Evolutionary conservation across 2,888 invertebrate genomes (phyloP), one percentile per base, ranked within the genome.

Genomic region (Cyclophora albipunctata): DNA sequence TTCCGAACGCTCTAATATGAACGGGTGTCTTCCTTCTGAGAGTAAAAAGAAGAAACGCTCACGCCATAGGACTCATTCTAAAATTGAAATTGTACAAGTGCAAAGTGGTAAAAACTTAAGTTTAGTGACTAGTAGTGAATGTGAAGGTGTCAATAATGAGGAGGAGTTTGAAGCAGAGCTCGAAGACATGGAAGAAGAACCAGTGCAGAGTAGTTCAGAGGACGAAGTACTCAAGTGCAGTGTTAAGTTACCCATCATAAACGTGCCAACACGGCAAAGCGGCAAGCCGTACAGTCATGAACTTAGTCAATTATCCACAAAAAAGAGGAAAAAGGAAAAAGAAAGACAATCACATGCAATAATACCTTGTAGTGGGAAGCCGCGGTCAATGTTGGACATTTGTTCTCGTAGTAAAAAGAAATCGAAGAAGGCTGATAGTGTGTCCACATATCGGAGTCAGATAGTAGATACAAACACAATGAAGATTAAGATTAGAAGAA

Each of bases 401-500:
- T 80, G 85, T 80, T 84, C 85, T 49, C 80, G 78, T 69, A 86
- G 81, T 71, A 88, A 87, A 80, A 87, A 85, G 75, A 86, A 88
- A 66, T 82, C 82, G 3, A 86, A 84, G 71, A 86, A 84, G 69
- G 73, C 74, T 63, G 84, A 84, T 54, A 67, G 71, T 63, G 72
- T 73, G 55, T 69, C 87, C 62, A 90, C 89, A 62, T 91, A 91
- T 78, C 89, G 87, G 62, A 91, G 91, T 73, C 91, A 91, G 78
- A 91, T 91, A 64, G 90, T 92, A 62, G 92, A 92, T 68, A 91
- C 91, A 57, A 81, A 81, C 69, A 92, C 92, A 54, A 92, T 93
- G 68, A 93, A 93, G 77, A 90, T 93, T 67, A 90, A 92, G 69
- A 93, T 93, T 64, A 91, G 90, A 73, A 93, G 92, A 79, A 92